A percentile compares a stretch with the other conserved stretches of the same genome.
These are phyloP conservation scores for Spermophilus dauricus DNA, from an alignment of 2,113 vertebrate species.

Conservation along the genomic window DNA sequence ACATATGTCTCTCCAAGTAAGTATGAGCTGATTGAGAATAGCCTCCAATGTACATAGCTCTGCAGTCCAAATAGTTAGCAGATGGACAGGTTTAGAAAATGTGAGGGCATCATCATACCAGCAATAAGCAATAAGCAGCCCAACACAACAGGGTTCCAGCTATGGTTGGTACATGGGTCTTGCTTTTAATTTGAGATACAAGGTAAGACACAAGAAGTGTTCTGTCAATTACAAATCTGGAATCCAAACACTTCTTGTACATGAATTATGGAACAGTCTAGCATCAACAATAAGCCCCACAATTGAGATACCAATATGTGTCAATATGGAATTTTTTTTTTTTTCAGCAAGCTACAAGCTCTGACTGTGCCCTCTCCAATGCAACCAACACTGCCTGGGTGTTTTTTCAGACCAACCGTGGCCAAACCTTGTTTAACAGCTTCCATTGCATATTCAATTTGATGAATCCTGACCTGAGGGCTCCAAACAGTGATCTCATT, in stretches of 20 bases:
- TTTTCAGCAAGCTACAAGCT: no score
- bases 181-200: slow-evolving; percentile 97
- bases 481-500: no score
- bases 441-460: no score
- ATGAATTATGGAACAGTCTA: no score
- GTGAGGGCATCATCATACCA: slow-evolving; percentile 99
- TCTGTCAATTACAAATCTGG: slow-evolving; percentile 97
- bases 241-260: slow-evolving; percentile 97
- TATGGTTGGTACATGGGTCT: slow-evolving; percentile 98
- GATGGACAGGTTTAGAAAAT: slow-evolving; percentile 99
- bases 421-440: no score
- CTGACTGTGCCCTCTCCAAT: no score
- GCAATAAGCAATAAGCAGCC: slow-evolving; percentile 94
- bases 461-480: no score
- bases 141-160: slow-evolving; percentile 96
- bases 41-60: slow-evolving; percentile 98
- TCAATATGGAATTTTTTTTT: no score
- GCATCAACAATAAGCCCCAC: no score
- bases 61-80: slow-evolving; percentile 98
- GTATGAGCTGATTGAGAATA: slow-evolving; percentile 98
- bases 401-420: no score
- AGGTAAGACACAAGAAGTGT: slow-evolving; percentile 97
- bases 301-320: no score
- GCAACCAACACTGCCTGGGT: no score
- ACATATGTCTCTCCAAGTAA: slow-evolving; percentile 97